Evolutionary conservation across 2,888 invertebrate genomes (phyloP).

Genomic region (Heteromurus nitidus): DNA sequence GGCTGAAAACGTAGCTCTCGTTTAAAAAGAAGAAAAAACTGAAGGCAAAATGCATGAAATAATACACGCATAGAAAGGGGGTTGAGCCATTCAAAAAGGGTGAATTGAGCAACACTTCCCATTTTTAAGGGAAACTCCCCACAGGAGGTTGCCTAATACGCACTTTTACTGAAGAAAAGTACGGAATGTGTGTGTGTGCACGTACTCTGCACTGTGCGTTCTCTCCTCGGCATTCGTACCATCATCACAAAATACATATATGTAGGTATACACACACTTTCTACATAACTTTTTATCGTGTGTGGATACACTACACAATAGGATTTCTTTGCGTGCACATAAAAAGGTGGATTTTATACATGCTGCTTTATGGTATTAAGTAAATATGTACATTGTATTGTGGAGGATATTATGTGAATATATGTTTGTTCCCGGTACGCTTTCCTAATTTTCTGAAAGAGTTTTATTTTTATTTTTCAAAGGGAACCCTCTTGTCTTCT

Average conservation of each 20-base stretch:
- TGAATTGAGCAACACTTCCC: constrained; percentile 65
- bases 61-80: constrained; percentile 34
- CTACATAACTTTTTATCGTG: no score
- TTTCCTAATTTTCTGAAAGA: constrained; percentile 9
- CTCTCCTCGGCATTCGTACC: no score
- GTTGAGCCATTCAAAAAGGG: constrained; percentile 58
- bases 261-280: no score
- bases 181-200: not conserved
- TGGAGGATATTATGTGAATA: no score
- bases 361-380: no score
- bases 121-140: constrained; percentile 64
- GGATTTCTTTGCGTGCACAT: not conserved
- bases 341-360: not conserved
- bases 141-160: constrained; percentile 56
- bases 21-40: not conserved
- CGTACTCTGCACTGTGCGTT: constrained; percentile 3
- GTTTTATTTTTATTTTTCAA: not conserved
- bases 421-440: no score
- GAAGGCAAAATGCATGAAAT: not conserved
- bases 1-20: not conserved
- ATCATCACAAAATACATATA: no score
- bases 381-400: no score
- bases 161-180: constrained; percentile 38
- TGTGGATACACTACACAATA: no score
- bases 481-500: not conserved